A percentile compares a stretch with the other conserved stretches of the same genome.
Conservation (phyloP, 2,797 vertebrate genomes). For the Columba guinea region DNA sequence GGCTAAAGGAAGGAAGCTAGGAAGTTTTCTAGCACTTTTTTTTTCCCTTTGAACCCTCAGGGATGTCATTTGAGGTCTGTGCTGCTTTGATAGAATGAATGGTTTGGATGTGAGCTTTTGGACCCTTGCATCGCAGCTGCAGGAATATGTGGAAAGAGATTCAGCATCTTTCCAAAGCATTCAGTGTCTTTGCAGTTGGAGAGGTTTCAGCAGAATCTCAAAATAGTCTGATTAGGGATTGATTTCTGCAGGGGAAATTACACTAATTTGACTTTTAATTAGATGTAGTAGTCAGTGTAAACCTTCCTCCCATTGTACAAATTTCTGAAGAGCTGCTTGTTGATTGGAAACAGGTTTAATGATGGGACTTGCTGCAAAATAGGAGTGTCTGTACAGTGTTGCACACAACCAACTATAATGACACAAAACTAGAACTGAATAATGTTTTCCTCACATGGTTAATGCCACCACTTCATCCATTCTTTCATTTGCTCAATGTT, state of each 20-base stretch:
- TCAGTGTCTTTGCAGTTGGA: conserved; percentile 5
- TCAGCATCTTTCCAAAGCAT: background rate
- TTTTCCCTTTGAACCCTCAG: conserved; percentile 34
- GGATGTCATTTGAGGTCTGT: conserved; percentile 4
- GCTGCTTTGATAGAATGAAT: conserved; percentile 14
- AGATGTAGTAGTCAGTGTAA: conserved; percentile 45
- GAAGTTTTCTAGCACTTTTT: conserved; percentile 30
- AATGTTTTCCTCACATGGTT: background rate
- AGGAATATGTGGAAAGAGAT: background rate
- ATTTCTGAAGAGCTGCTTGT: conserved; percentile 38
- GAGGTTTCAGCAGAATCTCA: conserved; percentile 20
- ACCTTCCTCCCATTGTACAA: conserved; percentile 42
- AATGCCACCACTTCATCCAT: background rate
- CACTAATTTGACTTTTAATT: conserved; percentile 59
- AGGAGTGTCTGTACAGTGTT: background rate
- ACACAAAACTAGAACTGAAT: background rate
- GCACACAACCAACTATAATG: background rate
- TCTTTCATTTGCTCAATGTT: background rate
- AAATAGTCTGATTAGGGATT: conserved; percentile 43
- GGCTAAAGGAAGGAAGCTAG: conserved; percentile 21
- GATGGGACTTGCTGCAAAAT: background rate
- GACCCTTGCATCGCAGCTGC: background rate
- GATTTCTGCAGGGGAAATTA: conserved; percentile 44
- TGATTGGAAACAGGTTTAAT: conserved; percentile 41
- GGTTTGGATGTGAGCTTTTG: conserved; percentile 16